A percentile compares a stretch with the other conserved stretches of the same genome.
phyloP scores from a whole-genome alignment of 2,888 invertebrate genomes.

The Elmis aenea region DNA sequence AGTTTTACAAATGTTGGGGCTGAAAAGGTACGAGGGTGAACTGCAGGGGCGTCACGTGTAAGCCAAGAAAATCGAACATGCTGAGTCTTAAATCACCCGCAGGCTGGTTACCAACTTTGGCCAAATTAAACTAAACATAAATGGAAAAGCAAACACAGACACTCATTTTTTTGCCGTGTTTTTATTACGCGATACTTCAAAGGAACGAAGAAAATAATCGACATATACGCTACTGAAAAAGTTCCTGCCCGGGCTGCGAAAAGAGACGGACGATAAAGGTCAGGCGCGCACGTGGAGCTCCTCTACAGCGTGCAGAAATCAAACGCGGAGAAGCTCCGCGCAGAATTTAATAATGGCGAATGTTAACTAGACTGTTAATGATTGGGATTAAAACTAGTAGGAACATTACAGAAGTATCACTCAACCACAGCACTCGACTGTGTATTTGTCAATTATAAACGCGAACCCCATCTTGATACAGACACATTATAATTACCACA shows the following conservation, averaged over 20 bases:
- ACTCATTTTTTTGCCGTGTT: conserved; percentile 2
- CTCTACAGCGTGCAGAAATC: conserved; percentile 2
- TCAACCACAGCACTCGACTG: too few relatives aligned
- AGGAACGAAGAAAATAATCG: conserved; percentile 5
- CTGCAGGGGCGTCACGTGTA: conserved; percentile 3
- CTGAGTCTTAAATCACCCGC: conserved; percentile 4
- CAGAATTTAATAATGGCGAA: conserved; percentile 24
- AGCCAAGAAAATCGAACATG: neutral
- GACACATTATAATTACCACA: too few relatives aligned
- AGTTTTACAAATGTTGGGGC: too few relatives aligned
- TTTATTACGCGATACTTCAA: conserved; percentile 5
- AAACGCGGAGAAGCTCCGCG: conserved; percentile 10
- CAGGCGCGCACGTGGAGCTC: conserved; percentile 2
- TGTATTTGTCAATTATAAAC: too few relatives aligned
- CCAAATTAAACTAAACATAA: conserved; percentile 4
- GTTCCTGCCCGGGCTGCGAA: conserved; percentile 4
- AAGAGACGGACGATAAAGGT: neutral
- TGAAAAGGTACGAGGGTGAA: too few relatives aligned
- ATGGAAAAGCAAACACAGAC: conserved; percentile 6
- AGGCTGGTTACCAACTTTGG: conserved; percentile 2
- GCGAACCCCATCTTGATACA: too few relatives aligned
- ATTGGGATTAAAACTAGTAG: too few relatives aligned
- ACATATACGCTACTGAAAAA: conserved; percentile 6
- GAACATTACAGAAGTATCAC: too few relatives aligned
- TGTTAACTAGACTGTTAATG: conserved; percentile 27